Base-by-base conservation (phyloP, 1,140 invertebrate genomes). In the Galleria mellonella region DNA sequence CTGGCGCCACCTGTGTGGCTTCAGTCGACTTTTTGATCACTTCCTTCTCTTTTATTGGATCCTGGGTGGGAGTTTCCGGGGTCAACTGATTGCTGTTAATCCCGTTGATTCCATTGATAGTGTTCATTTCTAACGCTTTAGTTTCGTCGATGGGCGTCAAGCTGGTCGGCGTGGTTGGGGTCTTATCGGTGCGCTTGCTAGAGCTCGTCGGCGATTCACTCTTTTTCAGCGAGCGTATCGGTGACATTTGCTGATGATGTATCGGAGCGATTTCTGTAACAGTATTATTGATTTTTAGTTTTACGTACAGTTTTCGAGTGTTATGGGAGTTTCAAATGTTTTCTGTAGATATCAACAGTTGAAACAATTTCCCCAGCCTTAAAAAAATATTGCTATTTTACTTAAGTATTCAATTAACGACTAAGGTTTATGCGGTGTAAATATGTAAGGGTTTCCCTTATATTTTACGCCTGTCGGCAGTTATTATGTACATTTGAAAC, bases 201-300 rank as follows among this genome's bases (percentile, higher is more conserved):
- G 78, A 57, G 60, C 76, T 83, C 4, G 74, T 86, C 0, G 79
- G 79, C n/a, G 82, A 83, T 37, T 83, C 83, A 59, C 79, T 83
- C 53, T 86, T 83, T 66, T 83, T 86, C 62, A 83, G 37, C 30
- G 82, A 82, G 42, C 83, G 77, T 51, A 85, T 85, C 43, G 82
- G 82, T 23, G 82, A 85, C 82, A 85, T 83, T 73, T 85, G 79
- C 55, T 84, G 74, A 46, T 85, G 84, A 59, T 87, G 84, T 33
- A 87, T 84, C 53, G 86, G 79, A 51, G 83, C 75, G 70, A 87
- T 77, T 72, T 87, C 86, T 87, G 86, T 35, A 87, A 87, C 65
- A 72, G 61, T 62, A 63, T 55, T 46, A 43, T 52, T 50, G 32
- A 29, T 48, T 51, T 46, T 47, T 12, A 39, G 37, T 28, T 10